Evolutionary conservation across 2,797 vertebrate genomes (phyloP), one percentile per base, ranked within the genome.

Genomic region (Sphenopsis melanotis): DNA sequence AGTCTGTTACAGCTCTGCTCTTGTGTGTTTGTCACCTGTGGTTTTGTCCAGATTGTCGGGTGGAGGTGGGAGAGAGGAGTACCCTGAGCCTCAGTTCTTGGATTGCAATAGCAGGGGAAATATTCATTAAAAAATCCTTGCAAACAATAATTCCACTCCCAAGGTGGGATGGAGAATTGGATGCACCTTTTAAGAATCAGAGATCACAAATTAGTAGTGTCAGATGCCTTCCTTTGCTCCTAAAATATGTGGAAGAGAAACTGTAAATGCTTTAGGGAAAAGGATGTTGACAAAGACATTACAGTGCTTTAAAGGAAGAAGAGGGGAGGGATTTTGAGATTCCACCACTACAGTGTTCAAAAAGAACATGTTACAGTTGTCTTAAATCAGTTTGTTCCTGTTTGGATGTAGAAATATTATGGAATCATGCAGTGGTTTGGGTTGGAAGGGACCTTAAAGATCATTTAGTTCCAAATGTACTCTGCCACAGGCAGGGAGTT

Each of bases 1-100:
- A 99, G 99, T 99, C 37, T n/a, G 60, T 50, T 74, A 50, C 46
- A 65, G 52, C 49, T 59, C 9, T 11, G 9, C 16, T 57, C 16
- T 30, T 6, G 0, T 37, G 41, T 49, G 1, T 68, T 53, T 53
- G 64, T 82, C 83, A 23, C 0, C 3, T 47, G 41, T 80, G 47
- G 5, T 39, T 76, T 57, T 77, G 50, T 83, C 61, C 39, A 19
- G 37, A 30, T 39, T 2, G 2, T 22, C 0, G 37, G 65, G 71
- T 64, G 50, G 65, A 42, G 50, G 21, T 53, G 76, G 86, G 69
- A 77, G 41, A 74, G 68, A 32, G 68, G 53, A 68, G 32, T 13
- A 8, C 46, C 2, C 4, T 22, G 65, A 46, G 41, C 65, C 68
- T 88, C 77, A 36, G 24, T 1, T 5, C 49, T 84, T 84, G 80